Base-by-base conservation (phyloP, 23 tunicate species). In the Ascidia mentula region DNA sequence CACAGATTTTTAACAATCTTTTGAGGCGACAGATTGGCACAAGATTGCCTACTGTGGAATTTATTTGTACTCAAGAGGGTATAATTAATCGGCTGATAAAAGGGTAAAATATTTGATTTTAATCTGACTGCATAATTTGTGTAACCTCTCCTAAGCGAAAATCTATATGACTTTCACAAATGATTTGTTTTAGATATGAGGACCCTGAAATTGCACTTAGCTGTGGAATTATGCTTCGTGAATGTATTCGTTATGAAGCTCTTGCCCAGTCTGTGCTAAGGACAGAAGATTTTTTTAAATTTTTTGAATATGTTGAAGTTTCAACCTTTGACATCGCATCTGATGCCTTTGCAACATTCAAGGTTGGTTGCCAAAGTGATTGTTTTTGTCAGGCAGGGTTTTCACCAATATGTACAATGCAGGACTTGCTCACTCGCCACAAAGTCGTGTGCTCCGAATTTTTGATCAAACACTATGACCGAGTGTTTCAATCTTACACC, bases 241-340 rank as follows among this genome's bases (percentile, higher is more conserved):
- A 95, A 59, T 90, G 96, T 77, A 69, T 95, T 18, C 71, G 92
- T 20, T 73, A 86, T 59, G 99, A 95, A 40, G 76, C 79, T 0
- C 84, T 87, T 15, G 89, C 91, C 34, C 79, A 83, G 45, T 46
- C 75, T 1, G 84, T 95, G 15, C 77, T 95, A n/a, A 20, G 45
- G 18, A 74, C 85, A 0, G 88, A 90, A 4, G 72, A 45, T 31
- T 90, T 95, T 35, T 90, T 89, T 53, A 82, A 89, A 34, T 86
- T 95, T 36, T 95, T 95, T 70, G 89, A 87, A 31, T 90, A 87
- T 37, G 99, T 95, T 59, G 95, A 95, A 38, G 37, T 86, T 74
- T 90, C 95, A 22, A 90, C 99, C 7, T 95, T 95, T 59, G 99
- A 95, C 69, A 95, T 95, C 30, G 97, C 99, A 22, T 95, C 99